These are phyloP conservation scores for Therioaphis trifolii DNA, from an alignment of 2,888 invertebrate species.

Conservation along the genomic window DNA sequence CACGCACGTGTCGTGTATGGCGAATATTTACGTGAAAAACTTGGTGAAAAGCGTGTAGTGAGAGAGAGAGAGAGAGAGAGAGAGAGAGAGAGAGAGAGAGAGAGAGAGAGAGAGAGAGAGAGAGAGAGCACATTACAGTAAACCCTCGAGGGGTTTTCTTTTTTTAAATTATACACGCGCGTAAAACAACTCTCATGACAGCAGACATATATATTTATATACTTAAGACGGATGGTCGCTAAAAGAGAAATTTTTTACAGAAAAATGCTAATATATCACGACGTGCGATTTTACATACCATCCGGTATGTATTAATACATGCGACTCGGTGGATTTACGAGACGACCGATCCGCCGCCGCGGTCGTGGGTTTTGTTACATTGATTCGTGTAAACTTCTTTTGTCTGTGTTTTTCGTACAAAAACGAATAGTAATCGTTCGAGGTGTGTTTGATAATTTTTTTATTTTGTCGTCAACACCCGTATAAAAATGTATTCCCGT, in stretches of 20 bases:
- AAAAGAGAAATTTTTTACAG: neutral
- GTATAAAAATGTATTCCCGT: no score
- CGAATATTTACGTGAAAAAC: constrained; percentile 3
- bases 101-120: no score
- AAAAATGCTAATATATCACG: neutral
- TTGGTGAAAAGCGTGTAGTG: constrained; percentile 1
- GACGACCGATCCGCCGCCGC: no score
- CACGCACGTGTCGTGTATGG: neutral
- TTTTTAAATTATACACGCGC: neutral
- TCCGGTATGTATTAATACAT: neutral
- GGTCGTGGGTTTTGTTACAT: constrained; percentile 34
- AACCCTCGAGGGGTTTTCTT: neutral
- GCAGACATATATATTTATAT: neutral
- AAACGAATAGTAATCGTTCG: constrained; percentile 16
- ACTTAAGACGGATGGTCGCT: neutral
- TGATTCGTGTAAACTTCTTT: constrained; percentile 15
- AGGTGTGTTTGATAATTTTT: constrained; percentile 22
- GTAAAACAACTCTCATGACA: neutral
- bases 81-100: neutral
- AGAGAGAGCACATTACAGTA: neutral
- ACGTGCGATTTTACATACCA: no score
- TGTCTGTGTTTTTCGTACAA: neutral
- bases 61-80: constrained; percentile 1
- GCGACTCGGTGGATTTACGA: no score
- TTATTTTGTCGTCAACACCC: constrained; percentile 20